Evolutionary conservation across 2,113 vertebrate species (phyloP), one percentile per base, ranked within the genome.

Genomic region (Heterochromis multidens): DNA sequence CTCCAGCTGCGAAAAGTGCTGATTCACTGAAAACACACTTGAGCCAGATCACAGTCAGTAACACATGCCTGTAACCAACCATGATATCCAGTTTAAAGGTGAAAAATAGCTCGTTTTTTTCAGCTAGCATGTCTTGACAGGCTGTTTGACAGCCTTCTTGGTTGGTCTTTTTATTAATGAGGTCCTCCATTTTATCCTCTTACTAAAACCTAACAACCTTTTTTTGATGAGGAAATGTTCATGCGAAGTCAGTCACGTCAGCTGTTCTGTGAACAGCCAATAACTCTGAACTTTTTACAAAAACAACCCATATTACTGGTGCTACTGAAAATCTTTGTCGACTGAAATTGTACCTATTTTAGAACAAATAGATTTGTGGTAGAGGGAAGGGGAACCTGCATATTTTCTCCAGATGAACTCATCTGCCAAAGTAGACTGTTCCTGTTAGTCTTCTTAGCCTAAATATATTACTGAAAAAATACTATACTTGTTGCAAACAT

Each of bases 21-120:
- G 7, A 52, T n/a, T 43, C 62, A 43, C 31, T 88, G 74, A 88
- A 62, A 79, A 72, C 62, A 83, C 56, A 79, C 46, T 58, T 80
- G 86, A 77, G 77, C 37, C 21, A 40, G 35, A 40, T 56, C 21
- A 19, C 56, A 78, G 80, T 85, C 74, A 82, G 46, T 85, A n/a
- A 87, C 56, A 83, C 81, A 80, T 80, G 86, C 82, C 79, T 86
- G 40, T 81, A 76, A 63, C 67, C 63, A 79, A 77, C 33, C 46
- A 29, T 72, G 77, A 76, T 29, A 49, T 81, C 29, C 60, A 56
- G 67, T 67, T 63, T 76, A 80, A 56, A 54, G 80, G 33, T 3
- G 63, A 72, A 79, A 79, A 31, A 40, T 54, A 61, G 43, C 43
- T 59, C 67, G 78, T 52, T 16, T 37, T 21, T 70, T 58, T 14